Percentiles rank a stretch among this genome's conserved stretches.
These are phyloP conservation scores for Lasioglossum figueresi DNA, from an alignment of 2,888 invertebrate species.

Conservation along the genomic window DNA sequence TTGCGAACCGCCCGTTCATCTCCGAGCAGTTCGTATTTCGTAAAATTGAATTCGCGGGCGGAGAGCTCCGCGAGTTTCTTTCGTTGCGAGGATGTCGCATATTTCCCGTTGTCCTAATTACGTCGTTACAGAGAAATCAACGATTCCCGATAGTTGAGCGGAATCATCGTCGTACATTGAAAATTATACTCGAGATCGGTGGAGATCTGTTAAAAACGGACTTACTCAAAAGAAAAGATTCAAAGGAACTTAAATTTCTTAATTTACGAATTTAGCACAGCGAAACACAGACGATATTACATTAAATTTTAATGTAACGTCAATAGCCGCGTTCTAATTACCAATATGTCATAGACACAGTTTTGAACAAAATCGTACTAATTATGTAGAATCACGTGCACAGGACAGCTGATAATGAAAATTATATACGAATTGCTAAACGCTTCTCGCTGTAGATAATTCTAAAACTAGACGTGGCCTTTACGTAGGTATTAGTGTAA, in stretches of 20 bases:
- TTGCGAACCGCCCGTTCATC: background rate
- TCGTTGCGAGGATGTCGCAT: background rate
- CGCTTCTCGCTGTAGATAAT: slow-evolving; percentile 40
- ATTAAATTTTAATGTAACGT: background rate
- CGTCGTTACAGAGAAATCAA: background rate
- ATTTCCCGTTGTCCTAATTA: background rate
- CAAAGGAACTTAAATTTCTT: background rate
- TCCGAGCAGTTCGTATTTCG: slow-evolving; percentile 11
- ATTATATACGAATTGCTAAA: slow-evolving; percentile 49
- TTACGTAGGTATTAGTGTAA: background rate
- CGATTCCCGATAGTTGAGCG: background rate
- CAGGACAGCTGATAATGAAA: slow-evolving; percentile 51
- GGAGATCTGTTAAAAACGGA: too few relatives aligned
- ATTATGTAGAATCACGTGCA: slow-evolving; percentile 63
- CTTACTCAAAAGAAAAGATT: background rate
- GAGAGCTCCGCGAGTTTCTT: slow-evolving; percentile 24
- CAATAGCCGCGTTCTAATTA: background rate
- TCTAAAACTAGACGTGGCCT: slow-evolving; percentile 8
- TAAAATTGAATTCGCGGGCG: slow-evolving; percentile 37
- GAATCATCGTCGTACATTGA: background rate
- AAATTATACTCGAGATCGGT: background rate
- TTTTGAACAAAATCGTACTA: slow-evolving; percentile 45
- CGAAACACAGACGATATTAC: background rate
- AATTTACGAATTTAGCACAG: too few relatives aligned
- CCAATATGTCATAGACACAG: background rate